Evolutionary conservation across 2,888 invertebrate species (phyloP).

Genomic region (Ceramica pisi): DNA sequence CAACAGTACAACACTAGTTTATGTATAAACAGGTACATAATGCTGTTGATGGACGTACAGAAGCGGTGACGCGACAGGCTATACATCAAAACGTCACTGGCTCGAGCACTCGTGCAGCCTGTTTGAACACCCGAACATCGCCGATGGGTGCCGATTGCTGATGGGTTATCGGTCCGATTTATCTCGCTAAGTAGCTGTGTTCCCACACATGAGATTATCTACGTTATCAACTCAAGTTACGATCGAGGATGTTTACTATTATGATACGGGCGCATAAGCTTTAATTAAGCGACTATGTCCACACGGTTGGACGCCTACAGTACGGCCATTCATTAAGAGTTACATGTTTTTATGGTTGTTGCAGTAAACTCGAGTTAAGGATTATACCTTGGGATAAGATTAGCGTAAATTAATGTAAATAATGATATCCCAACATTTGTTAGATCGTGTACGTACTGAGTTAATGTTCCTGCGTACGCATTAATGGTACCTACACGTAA

Average conservation of each 20-base stretch:
- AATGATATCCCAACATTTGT: conserved; percentile 5
- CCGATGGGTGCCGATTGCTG: conserved; percentile 63
- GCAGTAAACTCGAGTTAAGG: conserved; percentile 24
- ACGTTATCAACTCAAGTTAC: conserved; percentile 54
- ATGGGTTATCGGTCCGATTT: conserved; percentile 75
- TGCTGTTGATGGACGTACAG: conserved; percentile 78
- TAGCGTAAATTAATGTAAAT: conserved; percentile 15
- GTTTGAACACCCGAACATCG: conserved; percentile 70
- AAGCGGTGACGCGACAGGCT: conserved; percentile 79
- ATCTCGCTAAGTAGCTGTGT: conserved; percentile 74
- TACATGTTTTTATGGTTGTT: conserved; percentile 42
- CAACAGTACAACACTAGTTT: conserved; percentile 27
- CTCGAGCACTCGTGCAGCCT: conserved; percentile 58
- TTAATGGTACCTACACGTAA: not conserved
- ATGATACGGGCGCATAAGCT: conserved; percentile 37
- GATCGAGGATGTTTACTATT: conserved; percentile 53
- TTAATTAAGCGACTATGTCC: conserved; percentile 55
- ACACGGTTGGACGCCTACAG: conserved; percentile 31
- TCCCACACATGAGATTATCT: conserved; percentile 65
- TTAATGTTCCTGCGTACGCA: not conserved
- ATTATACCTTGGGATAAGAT: conserved; percentile 7
- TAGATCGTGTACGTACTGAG: not conserved
- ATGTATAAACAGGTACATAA: conserved; percentile 48
- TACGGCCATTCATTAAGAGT: conserved; percentile 24
- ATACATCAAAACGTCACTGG: conserved; percentile 82